Evolutionary conservation across 2,888 invertebrate genomes (phyloP).

Genomic region (Cheilosia vulpina): DNA sequence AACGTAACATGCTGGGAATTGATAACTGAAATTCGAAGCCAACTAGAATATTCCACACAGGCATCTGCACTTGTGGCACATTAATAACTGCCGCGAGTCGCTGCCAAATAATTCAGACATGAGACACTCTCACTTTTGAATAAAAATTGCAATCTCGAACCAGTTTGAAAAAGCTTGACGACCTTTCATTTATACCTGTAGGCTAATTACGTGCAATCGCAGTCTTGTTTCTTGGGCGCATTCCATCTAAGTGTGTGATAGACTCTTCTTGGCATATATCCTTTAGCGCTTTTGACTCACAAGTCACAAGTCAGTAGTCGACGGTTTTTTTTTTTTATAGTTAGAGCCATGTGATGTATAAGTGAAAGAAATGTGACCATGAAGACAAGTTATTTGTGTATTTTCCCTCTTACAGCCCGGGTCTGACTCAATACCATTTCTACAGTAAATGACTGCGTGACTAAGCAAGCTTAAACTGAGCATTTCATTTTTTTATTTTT

Average conservation of each 20-base stretch:
- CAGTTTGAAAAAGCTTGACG: not conserved
- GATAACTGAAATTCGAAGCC: not conserved
- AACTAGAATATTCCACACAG: too few relatives aligned
- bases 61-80: not conserved
- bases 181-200: not conserved
- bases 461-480: not conserved
- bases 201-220: not conserved
- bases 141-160: not conserved
- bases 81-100: not conserved
- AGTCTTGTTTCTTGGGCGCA: not conserved
- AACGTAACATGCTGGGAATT: too few relatives aligned
- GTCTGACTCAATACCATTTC: not conserved
- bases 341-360: not conserved
- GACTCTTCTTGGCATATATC: not conserved
- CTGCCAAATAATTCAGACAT: not conserved
- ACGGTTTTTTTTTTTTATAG: too few relatives aligned
- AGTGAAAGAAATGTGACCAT: slow-evolving; percentile 41
- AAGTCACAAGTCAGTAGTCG: not conserved
- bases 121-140: not conserved
- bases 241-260: not conserved
- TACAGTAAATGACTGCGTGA: not conserved
- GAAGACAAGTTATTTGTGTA: slow-evolving; percentile 12
- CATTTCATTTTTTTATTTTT: not conserved
- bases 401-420: not conserved
- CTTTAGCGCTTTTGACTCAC: not conserved